Percentiles rank a stretch among this genome's conserved stretches.
Conservation (phyloP, 2,797 vertebrate species). For the Ctenosaura bakeri region DNA sequence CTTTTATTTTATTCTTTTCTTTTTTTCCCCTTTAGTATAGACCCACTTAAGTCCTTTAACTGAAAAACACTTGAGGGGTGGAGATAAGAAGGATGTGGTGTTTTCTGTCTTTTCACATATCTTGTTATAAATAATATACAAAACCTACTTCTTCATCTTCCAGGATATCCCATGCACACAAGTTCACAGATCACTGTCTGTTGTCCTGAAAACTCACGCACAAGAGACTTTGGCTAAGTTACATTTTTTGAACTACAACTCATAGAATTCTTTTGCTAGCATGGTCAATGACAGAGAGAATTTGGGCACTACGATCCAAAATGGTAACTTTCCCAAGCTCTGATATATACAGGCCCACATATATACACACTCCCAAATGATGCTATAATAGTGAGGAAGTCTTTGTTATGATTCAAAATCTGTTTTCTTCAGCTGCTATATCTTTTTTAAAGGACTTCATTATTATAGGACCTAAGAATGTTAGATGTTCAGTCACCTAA, state of each 20-base stretch:
- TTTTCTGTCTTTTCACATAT: constrained; percentile 36
- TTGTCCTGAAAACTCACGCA: neutral
- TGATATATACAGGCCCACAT: neutral
- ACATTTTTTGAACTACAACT: neutral
- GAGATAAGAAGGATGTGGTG: neutral
- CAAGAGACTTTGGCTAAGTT: neutral
- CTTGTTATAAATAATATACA: constrained; percentile 15
- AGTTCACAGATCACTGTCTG: neutral
- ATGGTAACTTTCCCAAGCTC: neutral
- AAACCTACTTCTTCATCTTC: fast-evolving
- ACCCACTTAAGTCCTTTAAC: constrained; percentile 22
- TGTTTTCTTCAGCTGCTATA: constrained; percentile 65
- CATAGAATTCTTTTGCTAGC: neutral
- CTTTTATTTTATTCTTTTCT: neutral
- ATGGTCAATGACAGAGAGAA: neutral
- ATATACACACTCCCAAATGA: neutral
- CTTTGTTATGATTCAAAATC: constrained; percentile 50
- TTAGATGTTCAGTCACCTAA: constrained; percentile 80
- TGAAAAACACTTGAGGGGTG: neutral
- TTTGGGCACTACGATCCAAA: neutral
- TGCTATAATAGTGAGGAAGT: constrained; percentile 9
- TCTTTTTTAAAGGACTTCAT: constrained; percentile 70
- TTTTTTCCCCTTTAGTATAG: constrained; percentile 33
- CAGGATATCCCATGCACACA: neutral
- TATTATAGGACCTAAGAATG: constrained; percentile 70